Evolutionary conservation across 2,113 vertebrate genomes (phyloP).

Genomic region (Ursus arctos): DNA sequence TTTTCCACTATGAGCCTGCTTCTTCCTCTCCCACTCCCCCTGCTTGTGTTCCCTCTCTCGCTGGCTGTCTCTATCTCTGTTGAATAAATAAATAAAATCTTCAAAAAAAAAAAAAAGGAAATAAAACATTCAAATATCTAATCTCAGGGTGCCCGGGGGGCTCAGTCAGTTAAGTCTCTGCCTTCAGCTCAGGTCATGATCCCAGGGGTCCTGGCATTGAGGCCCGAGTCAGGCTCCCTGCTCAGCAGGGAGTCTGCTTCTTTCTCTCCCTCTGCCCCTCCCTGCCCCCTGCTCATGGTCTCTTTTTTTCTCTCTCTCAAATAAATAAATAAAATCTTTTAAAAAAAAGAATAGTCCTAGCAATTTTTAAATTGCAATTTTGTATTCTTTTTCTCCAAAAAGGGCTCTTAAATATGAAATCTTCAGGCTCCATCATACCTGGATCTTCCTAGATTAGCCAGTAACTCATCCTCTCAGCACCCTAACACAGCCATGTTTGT

Average conservation of each 20-base stretch:
- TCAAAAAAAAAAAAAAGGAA: not conserved
- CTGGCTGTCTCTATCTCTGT: no score
- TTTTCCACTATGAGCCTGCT: no score
- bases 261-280: not conserved
- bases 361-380: not conserved
- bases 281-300: not conserved
- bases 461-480: not conserved
- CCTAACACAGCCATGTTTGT: not conserved
- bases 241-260: not conserved
- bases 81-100: no score
- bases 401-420: not conserved
- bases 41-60: no score
- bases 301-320: not conserved
- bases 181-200: not conserved
- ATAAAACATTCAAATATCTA: not conserved
- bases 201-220: not conserved
- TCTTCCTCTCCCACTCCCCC: no score
- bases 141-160: not conserved
- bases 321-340: not conserved
- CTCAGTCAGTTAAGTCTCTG: not conserved
- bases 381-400: constrained; percentile 34
- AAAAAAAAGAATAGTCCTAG: not conserved
- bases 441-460: not conserved
- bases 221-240: not conserved
- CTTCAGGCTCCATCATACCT: not conserved